Percentiles rank a stretch among this genome's conserved stretches.
Conservation (phyloP, 2,113 vertebrate genomes). For the Pangasianodon hypophthalmus region DNA sequence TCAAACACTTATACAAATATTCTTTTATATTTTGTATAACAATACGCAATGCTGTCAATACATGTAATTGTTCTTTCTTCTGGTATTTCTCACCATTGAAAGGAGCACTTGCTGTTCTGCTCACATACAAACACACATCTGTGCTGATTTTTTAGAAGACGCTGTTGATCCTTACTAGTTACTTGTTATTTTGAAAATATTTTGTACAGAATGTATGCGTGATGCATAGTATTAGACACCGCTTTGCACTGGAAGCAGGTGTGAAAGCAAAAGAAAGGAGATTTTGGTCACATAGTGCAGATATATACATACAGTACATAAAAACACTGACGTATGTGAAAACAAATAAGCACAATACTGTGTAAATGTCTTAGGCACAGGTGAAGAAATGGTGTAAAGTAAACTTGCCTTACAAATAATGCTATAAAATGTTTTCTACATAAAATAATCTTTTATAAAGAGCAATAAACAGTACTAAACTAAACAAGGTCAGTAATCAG, state of each 20-base stretch:
- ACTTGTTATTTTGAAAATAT: conserved; percentile 43
- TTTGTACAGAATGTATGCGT: neutral
- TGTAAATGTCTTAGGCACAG: neutral
- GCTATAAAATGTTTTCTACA: neutral
- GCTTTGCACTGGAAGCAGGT: neutral
- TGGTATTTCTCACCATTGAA: conserved; percentile 51
- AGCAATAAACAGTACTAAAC: neutral
- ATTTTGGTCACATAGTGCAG: neutral
- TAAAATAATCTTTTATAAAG: neutral
- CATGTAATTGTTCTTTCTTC: neutral
- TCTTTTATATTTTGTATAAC: neutral
- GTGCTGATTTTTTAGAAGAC: conserved; percentile 52
- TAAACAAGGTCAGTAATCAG: neutral
- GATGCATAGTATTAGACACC: neutral
- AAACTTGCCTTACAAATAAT: neutral
- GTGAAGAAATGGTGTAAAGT: neutral
- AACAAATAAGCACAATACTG: neutral
- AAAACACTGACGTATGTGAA: neutral
- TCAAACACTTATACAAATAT: neutral
- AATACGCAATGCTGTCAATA: neutral
- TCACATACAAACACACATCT: conserved; percentile 37
- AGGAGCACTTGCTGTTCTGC: conserved; percentile 27
- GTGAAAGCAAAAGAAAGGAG: neutral
- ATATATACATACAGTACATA: neutral
- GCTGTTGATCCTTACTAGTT: conserved; percentile 21